Evolutionary conservation across 53 echinoderm and acorn worm species (phyloP), one percentile per base, ranked within the genome.

Genomic region (Crossaster papposus): DNA sequence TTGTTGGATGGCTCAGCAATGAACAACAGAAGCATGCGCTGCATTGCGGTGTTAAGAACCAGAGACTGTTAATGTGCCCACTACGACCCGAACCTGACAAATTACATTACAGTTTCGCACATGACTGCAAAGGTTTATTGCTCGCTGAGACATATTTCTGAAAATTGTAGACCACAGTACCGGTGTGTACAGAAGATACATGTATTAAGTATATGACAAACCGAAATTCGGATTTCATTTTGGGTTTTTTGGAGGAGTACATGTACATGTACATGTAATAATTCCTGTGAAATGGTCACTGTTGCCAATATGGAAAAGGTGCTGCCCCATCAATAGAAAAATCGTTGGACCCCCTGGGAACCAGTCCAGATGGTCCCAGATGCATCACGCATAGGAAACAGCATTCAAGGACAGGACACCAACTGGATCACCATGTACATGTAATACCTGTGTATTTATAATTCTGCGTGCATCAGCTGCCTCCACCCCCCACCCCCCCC

Each of bases 391-490:
- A 87, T 87, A 58, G 54, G 76, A 63, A 87, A 87, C 87, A 87
- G 62, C 87, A 87, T 87, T 51, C 87, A 87, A 87, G 87, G 87
- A 55, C 77, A 54, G 77, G 87, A 77, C 87, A 87, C 87, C 87
- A 87, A 76, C 87, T 87, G 87, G 52, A 77, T 72, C 32, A 23
- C 35, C 44, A 0, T 54, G 77, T 87, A 87, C 44, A 0, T 54
- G 77, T 87, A 87, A 87, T 87, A 36, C 87, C 65, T 10, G 20
- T 23, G 29, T 51, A 51, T n/a, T n/a, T n/a, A n/a, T 80, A 32
- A 80, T 31, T 34, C 44, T 18, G n/a, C 31, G 85, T 85, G 85
- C 51, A 73, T 51, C 85, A 85, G 85, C 85, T 72, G 85, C 72
- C 26, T 13, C 14, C n/a, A n/a, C n/a, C n/a, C n/a, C n/a, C n/a